phyloP scores from a whole-genome alignment of 2,797 vertebrate species.

The Micromesistius poutassou region DNA sequence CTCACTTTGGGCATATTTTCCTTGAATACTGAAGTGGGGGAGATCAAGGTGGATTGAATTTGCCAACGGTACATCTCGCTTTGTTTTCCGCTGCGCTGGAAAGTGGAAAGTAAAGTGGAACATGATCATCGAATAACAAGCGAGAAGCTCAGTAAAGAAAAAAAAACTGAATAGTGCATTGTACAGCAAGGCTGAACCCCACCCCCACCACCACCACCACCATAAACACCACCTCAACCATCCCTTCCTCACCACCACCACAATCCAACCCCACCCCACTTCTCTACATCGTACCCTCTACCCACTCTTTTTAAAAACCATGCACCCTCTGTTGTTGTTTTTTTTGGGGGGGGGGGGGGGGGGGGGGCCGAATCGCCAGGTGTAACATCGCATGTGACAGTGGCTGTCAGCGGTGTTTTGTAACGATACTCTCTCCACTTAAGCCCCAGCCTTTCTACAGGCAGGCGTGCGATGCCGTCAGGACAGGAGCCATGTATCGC shows the following conservation, averaged over 20 bases:
- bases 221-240: background rate
- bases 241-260: background rate
- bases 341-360: background rate
- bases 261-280: conserved; percentile 29
- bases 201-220: background rate
- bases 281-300: conserved; percentile 13
- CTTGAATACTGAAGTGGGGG: conserved; percentile 31
- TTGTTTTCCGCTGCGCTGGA: conserved; percentile 23
- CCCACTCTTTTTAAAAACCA: background rate
- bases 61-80: conserved; percentile 1
- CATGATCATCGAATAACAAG: conserved; percentile 15
- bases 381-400: conserved; percentile 52
- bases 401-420: conserved; percentile 39
- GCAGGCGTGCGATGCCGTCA: conserved; percentile 49
- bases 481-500: conserved; percentile 44
- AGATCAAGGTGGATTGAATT: conserved; percentile 13
- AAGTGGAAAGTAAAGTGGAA: conserved; percentile 15
- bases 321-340: background rate
- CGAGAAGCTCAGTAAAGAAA: conserved; percentile 17
- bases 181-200: background rate
- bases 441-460: conserved; percentile 4
- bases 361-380: conserved; percentile 23
- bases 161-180: conserved; percentile 17
- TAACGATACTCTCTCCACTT: conserved; percentile 27
- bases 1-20: conserved; percentile 30